phyloP scores from a whole-genome alignment of 2,797 vertebrate genomes.

The Knipowitschia caucasica region DNA sequence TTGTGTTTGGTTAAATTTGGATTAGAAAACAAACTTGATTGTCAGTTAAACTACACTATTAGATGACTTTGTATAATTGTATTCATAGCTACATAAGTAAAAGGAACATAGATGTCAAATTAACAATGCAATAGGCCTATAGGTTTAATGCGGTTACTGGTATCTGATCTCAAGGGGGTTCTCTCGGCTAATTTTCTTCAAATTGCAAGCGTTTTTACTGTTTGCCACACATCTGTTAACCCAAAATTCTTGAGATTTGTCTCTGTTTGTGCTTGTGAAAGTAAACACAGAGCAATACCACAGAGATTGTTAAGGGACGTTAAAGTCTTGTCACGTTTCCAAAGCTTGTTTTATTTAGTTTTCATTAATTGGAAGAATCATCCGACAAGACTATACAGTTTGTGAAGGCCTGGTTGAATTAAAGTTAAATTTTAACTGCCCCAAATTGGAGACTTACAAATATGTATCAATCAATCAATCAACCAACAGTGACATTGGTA shows the following conservation, averaged over 20 bases:
- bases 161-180: too few species aligned
- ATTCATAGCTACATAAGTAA: slow-evolving; percentile 22
- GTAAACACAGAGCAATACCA: background rate
- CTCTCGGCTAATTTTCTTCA: background rate
- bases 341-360: background rate
- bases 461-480: too few species aligned
- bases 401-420: background rate
- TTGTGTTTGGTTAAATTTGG: slow-evolving; percentile 48
- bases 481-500: too few species aligned
- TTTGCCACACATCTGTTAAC: slow-evolving; percentile 4
- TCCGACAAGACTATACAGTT: background rate
- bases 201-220: background rate
- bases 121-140: slow-evolving; percentile 16
- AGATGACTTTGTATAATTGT: background rate
- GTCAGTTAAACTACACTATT: slow-evolving; percentile 26
- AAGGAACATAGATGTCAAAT: too few species aligned
- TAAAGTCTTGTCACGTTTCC: background rate
- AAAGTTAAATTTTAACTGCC: background rate
- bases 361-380: background rate
- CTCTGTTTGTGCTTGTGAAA: too few species aligned
- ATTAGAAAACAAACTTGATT: slow-evolving; percentile 36
- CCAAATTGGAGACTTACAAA: too few species aligned
- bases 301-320: background rate
- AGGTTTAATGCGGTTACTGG: too few species aligned
- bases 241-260: slow-evolving; percentile 4